phyloP scores from a whole-genome alignment of 1,140 invertebrate genomes.

The Sipha flava region DNA sequence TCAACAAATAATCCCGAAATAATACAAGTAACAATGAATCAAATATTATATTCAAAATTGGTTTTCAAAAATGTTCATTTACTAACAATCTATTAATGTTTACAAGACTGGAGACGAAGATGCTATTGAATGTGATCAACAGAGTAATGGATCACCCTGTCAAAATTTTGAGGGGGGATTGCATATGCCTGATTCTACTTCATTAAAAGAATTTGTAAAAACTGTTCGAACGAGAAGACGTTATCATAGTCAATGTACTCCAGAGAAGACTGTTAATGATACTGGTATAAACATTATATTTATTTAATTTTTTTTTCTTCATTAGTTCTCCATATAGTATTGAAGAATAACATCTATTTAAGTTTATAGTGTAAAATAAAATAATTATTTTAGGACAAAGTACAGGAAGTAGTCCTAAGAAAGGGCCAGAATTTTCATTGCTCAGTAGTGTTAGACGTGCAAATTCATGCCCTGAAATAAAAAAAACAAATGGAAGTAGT shows the following conservation, averaged over 20 bases:
- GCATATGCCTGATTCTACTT: slow-evolving; percentile 53
- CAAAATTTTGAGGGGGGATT: slow-evolving; percentile 47
- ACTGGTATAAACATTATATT: neutral
- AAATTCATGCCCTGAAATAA: slow-evolving; percentile 56
- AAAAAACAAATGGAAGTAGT: slow-evolving; percentile 41
- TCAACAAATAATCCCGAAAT: neutral
- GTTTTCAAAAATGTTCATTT: neutral
- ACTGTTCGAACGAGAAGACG: slow-evolving; percentile 52
- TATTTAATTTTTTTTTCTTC: neutral
- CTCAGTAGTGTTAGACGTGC: slow-evolving; percentile 47
- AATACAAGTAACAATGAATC: neutral
- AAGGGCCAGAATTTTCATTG: slow-evolving; percentile 34
- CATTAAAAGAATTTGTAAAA: slow-evolving; percentile 54
- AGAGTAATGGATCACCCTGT: slow-evolving; percentile 46
- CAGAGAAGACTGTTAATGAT: slow-evolving; percentile 35
- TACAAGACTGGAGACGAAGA: slow-evolving; percentile 23
- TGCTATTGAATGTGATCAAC: slow-evolving; percentile 43
- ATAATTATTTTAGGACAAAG: slow-evolving; percentile 35
- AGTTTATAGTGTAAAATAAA: neutral
- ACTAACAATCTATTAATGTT: neutral
- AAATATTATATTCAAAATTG: neutral
- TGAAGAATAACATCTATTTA: no score
- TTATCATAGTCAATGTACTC: slow-evolving; percentile 53
- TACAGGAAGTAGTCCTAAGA: slow-evolving; percentile 45
- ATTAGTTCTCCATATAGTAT: neutral